Conservation (phyloP, 2,797 vertebrate species). For the Notolepis coatsorum region DNA sequence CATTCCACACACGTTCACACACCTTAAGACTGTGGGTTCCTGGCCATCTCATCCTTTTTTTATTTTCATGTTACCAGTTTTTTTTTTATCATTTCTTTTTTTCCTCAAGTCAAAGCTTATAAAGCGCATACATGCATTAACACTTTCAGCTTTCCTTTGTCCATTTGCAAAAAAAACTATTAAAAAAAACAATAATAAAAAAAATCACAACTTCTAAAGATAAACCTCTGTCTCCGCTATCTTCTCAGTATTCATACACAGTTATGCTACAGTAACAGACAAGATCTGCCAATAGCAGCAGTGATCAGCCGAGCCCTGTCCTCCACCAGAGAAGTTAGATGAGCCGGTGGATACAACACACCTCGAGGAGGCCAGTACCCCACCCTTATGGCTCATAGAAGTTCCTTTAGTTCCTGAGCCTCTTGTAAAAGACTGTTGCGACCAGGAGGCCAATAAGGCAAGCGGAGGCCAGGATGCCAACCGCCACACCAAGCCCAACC, state of each 20-base stretch:
- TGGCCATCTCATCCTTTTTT: neutral
- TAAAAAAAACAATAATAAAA: constrained; percentile 19
- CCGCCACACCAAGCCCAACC: constrained; percentile 70
- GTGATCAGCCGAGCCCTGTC: constrained; percentile 36
- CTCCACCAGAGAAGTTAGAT: constrained; percentile 45
- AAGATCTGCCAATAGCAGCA: constrained; percentile 20
- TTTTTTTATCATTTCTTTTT: constrained; percentile 3
- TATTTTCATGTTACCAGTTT: neutral
- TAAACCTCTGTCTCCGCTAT: constrained; percentile 12
- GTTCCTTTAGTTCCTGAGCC: constrained; percentile 56
- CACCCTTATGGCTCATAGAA: neutral
- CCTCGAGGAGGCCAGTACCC: constrained; percentile 8
- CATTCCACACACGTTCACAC: constrained; percentile 30
- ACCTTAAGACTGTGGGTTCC: neutral
- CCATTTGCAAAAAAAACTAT: constrained; percentile 7
- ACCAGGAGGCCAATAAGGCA: constrained; percentile 60
- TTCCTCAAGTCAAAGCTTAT: constrained; percentile 21
- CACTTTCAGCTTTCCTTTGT: constrained; percentile 37
- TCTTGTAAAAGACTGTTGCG: constrained; percentile 75
- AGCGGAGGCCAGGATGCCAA: constrained; percentile 74
- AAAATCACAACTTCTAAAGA: constrained; percentile 25
- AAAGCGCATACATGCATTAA: constrained; percentile 59
- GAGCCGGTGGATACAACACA: constrained; percentile 11
- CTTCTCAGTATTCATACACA: constrained; percentile 15
- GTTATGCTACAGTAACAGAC: constrained; percentile 23